phyloP scores from a whole-genome alignment of 2,797 vertebrate genomes.

The Macropodus opercularis region DNA sequence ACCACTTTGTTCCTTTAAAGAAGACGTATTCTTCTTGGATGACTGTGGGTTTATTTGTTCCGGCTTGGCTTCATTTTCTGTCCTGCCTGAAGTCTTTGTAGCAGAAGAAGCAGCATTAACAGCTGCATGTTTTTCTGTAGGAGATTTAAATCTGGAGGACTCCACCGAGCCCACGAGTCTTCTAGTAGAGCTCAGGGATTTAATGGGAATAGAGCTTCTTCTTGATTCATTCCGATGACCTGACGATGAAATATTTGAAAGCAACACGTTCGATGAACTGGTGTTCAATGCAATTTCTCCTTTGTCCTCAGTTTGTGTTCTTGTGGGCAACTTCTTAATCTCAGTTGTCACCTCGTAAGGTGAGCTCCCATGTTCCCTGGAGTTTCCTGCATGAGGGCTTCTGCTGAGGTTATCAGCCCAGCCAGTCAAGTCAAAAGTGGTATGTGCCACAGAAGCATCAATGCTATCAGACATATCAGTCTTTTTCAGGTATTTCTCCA shows the following conservation, averaged over 20 bases:
- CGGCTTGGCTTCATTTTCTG: conserved; percentile 34
- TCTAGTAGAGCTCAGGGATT: conserved; percentile 43
- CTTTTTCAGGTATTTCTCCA: conserved; percentile 92
- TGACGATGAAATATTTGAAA: conserved; percentile 10
- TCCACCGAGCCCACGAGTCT: conserved; percentile 55
- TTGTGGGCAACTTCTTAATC: conserved; percentile 1
- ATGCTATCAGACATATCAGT: conserved; percentile 74
- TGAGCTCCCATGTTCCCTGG: conserved; percentile 20
- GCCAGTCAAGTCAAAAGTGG: conserved; percentile 73
- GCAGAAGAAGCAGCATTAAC: conserved; percentile 20
- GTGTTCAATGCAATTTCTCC: conserved; percentile 3
- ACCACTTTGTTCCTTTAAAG: conserved; percentile 26
- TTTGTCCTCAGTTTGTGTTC: conserved; percentile 15
- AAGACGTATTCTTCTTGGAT: conserved; percentile 12
- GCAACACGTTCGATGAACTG: neutral
- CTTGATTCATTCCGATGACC: conserved; percentile 39
- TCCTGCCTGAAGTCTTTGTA: conserved; percentile 23
- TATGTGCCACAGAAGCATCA: conserved; percentile 71
- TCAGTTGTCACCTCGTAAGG: neutral
- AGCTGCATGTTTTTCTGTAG: conserved; percentile 30
- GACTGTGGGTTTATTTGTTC: conserved; percentile 35
- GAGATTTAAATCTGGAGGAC: conserved; percentile 23
- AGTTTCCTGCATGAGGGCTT: conserved; percentile 34
- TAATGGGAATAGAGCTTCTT: conserved; percentile 58
- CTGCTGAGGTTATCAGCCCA: conserved; percentile 59